phyloP scores from a whole-genome alignment of 2,888 invertebrate species.

The Atrina japonica region DNA sequence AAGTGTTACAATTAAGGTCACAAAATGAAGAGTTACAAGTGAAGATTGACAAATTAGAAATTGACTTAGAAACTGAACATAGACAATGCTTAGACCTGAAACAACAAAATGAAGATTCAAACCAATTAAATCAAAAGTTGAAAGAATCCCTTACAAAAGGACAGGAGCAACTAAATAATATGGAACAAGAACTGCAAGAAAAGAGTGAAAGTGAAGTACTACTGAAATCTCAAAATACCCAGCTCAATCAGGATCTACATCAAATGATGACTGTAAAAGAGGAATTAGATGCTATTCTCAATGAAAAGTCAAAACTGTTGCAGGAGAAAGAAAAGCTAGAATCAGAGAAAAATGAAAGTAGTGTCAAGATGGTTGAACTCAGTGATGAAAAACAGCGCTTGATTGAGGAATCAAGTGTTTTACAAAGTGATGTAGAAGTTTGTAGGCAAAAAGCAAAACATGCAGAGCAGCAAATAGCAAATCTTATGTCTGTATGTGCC shows the following conservation, averaged over 20 bases:
- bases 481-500: constrained; percentile 63
- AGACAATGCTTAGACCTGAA: not conserved
- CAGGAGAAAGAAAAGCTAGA: constrained; percentile 6
- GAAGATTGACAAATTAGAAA: constrained; percentile 11
- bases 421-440: constrained; percentile 44
- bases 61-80: not conserved
- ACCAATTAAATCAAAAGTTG: not conserved
- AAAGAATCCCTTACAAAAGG: not conserved
- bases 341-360: not conserved
- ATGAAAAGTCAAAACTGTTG: not conserved
- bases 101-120: too few relatives aligned
- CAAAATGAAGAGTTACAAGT: constrained; percentile 16
- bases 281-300: too few relatives aligned
- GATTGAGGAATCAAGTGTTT: constrained; percentile 20
- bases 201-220: not conserved
- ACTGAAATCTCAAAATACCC: not conserved
- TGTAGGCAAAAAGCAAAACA: constrained; percentile 38
- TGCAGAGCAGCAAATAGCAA: constrained; percentile 53
- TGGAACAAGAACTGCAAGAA: too few relatives aligned
- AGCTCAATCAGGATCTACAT: not conserved
- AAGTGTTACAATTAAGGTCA: constrained; percentile 1
- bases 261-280: too few relatives aligned
- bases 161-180: not conserved
- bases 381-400: constrained; percentile 35
- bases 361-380: not conserved